These are phyloP conservation scores for Seriola dumerili DNA, from an alignment of 2,113 vertebrate species.

Conservation along the genomic window DNA sequence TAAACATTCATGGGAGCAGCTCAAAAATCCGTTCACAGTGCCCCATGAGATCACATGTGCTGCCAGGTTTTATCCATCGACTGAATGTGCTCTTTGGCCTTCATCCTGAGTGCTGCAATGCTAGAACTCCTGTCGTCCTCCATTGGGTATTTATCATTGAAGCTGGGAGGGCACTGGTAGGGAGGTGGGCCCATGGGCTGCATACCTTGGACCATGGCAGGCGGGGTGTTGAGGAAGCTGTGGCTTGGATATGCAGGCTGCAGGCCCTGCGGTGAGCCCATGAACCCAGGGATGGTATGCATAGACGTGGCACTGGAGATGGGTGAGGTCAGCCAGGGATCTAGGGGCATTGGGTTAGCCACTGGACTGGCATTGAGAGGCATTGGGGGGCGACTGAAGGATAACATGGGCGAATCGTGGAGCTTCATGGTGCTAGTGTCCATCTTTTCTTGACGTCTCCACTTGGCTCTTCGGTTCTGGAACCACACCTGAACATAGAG, in stretches of 20 bases:
- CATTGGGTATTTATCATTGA: conserved; percentile 91
- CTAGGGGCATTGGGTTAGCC: conserved; percentile 87
- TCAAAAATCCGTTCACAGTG: conserved; percentile 20
- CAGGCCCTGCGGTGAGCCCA: conserved; percentile 89
- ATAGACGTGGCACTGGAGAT: conserved; percentile 88
- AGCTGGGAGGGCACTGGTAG: conserved; percentile 89
- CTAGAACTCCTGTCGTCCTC: conserved; percentile 93
- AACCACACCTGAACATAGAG: conserved; percentile 90
- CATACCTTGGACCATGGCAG: conserved; percentile 88
- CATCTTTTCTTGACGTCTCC: conserved; percentile 94
- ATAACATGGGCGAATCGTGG: conserved; percentile 89
- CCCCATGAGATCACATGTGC: conserved; percentile 85
- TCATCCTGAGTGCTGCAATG: conserved; percentile 92
- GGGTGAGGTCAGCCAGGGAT: conserved; percentile 92
- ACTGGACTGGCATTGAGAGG: conserved; percentile 84
- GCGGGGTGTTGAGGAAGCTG: conserved; percentile 85
- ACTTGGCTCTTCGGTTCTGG: conserved; percentile 94
- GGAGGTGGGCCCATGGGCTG: conserved; percentile 88
- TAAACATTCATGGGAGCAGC: conserved; percentile 68
- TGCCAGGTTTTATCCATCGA: conserved; percentile 96
- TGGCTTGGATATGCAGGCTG: conserved; percentile 87
- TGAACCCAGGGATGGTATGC: conserved; percentile 90
- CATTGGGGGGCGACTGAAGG: conserved; percentile 89
- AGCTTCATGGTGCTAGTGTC: conserved; percentile 90
- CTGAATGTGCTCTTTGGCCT: conserved; percentile 95